These are phyloP conservation scores for Platanista minor DNA, from an alignment of 2,113 vertebrate species.

Conservation along the genomic window DNA sequence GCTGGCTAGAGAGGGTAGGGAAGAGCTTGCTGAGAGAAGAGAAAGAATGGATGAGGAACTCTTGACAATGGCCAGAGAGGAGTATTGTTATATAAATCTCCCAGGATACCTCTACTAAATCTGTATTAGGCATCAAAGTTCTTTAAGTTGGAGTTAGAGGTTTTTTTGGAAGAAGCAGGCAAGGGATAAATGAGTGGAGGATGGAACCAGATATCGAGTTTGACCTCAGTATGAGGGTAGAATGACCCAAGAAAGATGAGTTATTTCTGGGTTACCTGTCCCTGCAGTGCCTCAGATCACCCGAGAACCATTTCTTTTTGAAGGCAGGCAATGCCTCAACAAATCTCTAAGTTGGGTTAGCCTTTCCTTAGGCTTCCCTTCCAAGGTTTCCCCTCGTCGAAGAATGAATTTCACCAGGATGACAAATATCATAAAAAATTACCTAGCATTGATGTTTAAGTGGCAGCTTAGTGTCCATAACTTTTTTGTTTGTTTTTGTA, in stretches of 20 bases:
- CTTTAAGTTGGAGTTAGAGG: background rate
- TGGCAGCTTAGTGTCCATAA: background rate
- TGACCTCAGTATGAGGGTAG: background rate
- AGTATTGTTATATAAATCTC: background rate
- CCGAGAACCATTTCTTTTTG: background rate
- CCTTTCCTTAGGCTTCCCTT: background rate
- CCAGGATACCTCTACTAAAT: background rate
- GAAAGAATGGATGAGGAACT: background rate
- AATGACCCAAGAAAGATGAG: background rate
- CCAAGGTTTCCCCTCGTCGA: background rate
- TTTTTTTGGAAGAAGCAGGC: background rate
- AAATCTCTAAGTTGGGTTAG: background rate
- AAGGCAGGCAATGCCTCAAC: background rate
- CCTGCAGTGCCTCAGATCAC: background rate
- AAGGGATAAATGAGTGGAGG: background rate
- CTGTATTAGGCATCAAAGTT: background rate
- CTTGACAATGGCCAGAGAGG: background rate
- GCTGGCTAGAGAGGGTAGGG: accelerated
- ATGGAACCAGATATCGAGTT: background rate
- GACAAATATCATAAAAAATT: background rate
- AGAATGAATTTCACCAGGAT: slow-evolving; percentile 17
- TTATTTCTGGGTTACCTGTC: background rate
- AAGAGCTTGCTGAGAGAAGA: background rate
- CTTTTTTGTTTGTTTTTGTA: background rate
- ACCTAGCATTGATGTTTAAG: background rate